A percentile compares a stretch with the other conserved stretches of the same genome.
phyloP scores from a whole-genome alignment of 1,140 invertebrate species.

The Platorchestia sp. region DNA sequence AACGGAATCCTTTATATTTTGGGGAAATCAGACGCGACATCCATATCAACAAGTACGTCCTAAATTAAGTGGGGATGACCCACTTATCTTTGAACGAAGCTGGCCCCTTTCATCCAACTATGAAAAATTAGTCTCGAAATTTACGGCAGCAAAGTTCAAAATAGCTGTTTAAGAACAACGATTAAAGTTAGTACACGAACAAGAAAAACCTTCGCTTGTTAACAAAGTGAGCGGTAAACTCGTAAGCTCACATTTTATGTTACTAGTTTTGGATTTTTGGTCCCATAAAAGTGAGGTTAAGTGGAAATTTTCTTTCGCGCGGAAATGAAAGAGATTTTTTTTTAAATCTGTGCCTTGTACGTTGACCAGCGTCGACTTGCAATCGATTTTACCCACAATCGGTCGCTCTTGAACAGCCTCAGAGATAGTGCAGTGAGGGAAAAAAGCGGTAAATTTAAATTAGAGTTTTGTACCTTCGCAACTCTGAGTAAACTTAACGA shows the following conservation, averaged over 20 bases:
- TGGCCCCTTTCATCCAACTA: neutral
- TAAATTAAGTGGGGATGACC: neutral
- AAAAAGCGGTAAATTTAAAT: neutral
- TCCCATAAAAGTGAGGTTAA: neutral
- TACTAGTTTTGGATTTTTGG: neutral
- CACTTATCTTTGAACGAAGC: neutral
- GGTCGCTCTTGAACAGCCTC: neutral
- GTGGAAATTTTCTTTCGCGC: neutral
- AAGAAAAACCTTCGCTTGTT: neutral
- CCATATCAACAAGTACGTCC: neutral
- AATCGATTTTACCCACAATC: neutral
- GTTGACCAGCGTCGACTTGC: neutral
- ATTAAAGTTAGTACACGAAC: neutral
- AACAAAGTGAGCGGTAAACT: neutral
- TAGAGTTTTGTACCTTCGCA: neutral
- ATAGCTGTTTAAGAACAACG: neutral
- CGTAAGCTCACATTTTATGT: neutral
- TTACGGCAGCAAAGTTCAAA: neutral
- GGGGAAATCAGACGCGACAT: neutral
- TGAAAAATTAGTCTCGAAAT: neutral
- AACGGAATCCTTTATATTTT: neutral
- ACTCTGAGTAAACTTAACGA: neutral
- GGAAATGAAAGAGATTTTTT: neutral
- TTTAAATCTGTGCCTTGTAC: neutral
- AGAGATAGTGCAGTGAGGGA: neutral